Evolutionary conservation across 2,113 vertebrate genomes (phyloP), one percentile per base, ranked within the genome.

Genomic region (Oxyruncus cristatus): DNA sequence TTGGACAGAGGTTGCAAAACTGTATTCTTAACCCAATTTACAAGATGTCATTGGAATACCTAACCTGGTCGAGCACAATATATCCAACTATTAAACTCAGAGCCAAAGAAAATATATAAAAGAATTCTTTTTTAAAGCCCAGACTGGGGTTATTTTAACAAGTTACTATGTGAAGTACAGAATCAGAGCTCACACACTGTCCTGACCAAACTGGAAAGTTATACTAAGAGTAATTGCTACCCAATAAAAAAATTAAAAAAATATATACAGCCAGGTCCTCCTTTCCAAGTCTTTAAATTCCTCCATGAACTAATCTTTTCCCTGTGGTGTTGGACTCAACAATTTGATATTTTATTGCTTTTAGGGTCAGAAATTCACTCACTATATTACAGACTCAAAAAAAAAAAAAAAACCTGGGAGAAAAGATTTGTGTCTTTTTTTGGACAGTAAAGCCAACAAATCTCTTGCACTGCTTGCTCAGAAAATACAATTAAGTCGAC

Each of bases 401-500:
- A 58, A 61, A 93, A 92, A 85, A 73, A 85, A 68, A 53, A 32
- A 59, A 28, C 5, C 1, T 66, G 92, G 79, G 89, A 96, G 80
- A 93, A 77, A 83, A 97, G 88, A 88, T 88, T 96, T 85, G 92
- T 96, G 73, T 94, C 91, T 86, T 80, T 74, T 95, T 95, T 93
- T 94, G 95, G 94, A 87, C 92, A 92, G 95, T 37, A 96, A 97
- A 94, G 82, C 93, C 97, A 97, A 97, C 95, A 97, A 97, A 98
- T 97, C 95, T 97, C 92, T 92, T 90, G 86, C 86, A 92, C 67
- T 95, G 66, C 93, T 95, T 93, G 86, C 75, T 89, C 97, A 95
- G 96, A 97, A 98, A 98, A 98, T 77, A 97, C 96, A 97, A 97
- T 98, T 98, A 98, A 97, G 83, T 82, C 74, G 88, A 95, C 88